Percentiles rank a stretch among this genome's conserved stretches.
Conservation (phyloP, 2,888 invertebrate species). For the Polydrusus cervinus region DNA sequence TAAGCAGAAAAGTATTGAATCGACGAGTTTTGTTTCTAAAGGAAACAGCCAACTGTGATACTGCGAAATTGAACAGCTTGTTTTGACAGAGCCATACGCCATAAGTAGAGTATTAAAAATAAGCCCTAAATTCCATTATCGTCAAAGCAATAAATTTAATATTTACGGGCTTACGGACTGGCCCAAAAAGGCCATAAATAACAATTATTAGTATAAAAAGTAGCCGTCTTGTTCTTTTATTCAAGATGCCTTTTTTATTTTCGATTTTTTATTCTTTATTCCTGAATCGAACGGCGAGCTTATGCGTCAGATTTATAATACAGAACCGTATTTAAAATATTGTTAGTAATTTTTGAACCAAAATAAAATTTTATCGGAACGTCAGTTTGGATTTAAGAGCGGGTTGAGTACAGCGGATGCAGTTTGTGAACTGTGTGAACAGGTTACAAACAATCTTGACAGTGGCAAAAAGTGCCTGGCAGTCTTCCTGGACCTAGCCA, state of each 20-base stretch:
- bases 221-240: slow-evolving; percentile 52
- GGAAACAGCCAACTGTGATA: neutral
- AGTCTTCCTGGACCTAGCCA: no score
- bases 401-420: no score
- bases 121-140: slow-evolving; percentile 55
- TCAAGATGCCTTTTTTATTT: slow-evolving; percentile 46
- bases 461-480: no score
- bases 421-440: no score
- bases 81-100: slow-evolving; percentile 54
- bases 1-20: no score
- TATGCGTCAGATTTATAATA: slow-evolving; percentile 43
- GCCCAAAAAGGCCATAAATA: slow-evolving; percentile 52
- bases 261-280: slow-evolving; percentile 47
- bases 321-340: slow-evolving; percentile 39
- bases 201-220: slow-evolving; percentile 56
- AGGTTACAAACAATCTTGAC: no score
- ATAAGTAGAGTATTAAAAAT: slow-evolving; percentile 52
- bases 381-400: no score
- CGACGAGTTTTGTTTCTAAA: neutral
- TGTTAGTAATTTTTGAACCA: neutral
- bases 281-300: slow-evolving; percentile 54
- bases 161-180: slow-evolving; percentile 56
- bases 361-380: no score
- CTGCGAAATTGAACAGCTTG: slow-evolving; percentile 40
- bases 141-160: slow-evolving; percentile 52